Evolutionary conservation across 1,140 invertebrate genomes (phyloP).

Genomic region (Linepithema humile): DNA sequence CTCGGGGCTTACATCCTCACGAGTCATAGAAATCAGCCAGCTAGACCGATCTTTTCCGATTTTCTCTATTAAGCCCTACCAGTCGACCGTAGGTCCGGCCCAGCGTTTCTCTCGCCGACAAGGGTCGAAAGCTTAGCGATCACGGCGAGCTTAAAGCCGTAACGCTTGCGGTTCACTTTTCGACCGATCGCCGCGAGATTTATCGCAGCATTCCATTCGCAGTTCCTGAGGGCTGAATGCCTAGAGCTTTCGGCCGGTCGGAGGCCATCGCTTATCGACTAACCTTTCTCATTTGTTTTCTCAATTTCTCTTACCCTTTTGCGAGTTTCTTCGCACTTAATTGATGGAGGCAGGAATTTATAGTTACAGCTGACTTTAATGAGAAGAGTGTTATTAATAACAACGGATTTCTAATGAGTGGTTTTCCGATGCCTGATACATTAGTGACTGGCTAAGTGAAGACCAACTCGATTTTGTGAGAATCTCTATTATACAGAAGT

Average conservation of each 20-base stretch:
- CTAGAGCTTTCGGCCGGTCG: conserved; percentile 11
- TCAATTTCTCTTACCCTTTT: conserved; percentile 8
- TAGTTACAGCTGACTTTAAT: neutral
- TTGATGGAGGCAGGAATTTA: conserved; percentile 27
- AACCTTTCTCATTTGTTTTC: conserved; percentile 53
- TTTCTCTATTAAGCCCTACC: neutral
- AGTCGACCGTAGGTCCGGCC: neutral
- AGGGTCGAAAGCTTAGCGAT: conserved; percentile 38
- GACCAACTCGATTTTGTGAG: neutral
- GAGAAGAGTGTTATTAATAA: conserved; percentile 42
- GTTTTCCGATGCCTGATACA: too few relatives aligned
- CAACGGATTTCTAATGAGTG: neutral
- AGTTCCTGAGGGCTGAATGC: conserved; percentile 16
- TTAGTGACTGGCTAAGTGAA: conserved; percentile 22
- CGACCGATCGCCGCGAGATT: conserved; percentile 41
- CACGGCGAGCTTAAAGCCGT: conserved; percentile 19
- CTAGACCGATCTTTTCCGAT: neutral
- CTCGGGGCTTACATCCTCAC: neutral
- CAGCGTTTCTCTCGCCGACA: neutral
- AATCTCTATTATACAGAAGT: neutral
- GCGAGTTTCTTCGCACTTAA: conserved; percentile 44
- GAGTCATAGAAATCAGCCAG: conserved; percentile 9
- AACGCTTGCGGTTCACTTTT: conserved; percentile 44
- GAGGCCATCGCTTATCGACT: conserved; percentile 36
- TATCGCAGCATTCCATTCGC: conserved; percentile 42